Conservation (phyloP, 2,113 vertebrate species). For the Parotia lawesii region DNA sequence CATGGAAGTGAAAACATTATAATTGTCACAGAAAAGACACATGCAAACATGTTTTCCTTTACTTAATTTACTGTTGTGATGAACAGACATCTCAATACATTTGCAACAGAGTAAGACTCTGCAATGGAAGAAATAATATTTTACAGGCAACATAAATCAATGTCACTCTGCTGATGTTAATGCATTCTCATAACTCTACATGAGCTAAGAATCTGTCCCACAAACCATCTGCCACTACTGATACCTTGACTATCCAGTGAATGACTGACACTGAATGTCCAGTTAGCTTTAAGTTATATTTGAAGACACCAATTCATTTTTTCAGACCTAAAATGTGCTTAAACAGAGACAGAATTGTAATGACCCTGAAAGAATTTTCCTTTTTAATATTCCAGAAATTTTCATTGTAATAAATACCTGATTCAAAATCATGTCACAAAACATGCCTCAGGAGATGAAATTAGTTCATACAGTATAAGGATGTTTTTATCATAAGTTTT, state of each 20-base stretch:
- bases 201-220: not conserved
- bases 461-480: not conserved
- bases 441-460: not conserved
- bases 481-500: not conserved
- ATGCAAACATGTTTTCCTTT: constrained; percentile 25
- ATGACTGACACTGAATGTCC: not conserved
- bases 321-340: not conserved
- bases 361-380: not conserved
- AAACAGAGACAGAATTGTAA: not conserved
- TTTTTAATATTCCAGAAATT: not conserved
- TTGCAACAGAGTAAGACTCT: not conserved
- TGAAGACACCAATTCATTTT: not conserved
- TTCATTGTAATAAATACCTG: not conserved
- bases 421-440: not conserved
- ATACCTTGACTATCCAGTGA: not conserved
- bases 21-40: constrained; percentile 36
- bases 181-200: not conserved
- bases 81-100: not conserved
- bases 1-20: constrained; percentile 49
- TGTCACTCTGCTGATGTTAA: not conserved
- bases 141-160: not conserved
- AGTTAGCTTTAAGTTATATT: not conserved
- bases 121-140: not conserved
- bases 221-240: not conserved
- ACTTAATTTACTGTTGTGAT: not conserved